Evolutionary conservation across 1,140 invertebrate genomes (phyloP).

Genomic region (Lysiphlebus fabarum): DNA sequence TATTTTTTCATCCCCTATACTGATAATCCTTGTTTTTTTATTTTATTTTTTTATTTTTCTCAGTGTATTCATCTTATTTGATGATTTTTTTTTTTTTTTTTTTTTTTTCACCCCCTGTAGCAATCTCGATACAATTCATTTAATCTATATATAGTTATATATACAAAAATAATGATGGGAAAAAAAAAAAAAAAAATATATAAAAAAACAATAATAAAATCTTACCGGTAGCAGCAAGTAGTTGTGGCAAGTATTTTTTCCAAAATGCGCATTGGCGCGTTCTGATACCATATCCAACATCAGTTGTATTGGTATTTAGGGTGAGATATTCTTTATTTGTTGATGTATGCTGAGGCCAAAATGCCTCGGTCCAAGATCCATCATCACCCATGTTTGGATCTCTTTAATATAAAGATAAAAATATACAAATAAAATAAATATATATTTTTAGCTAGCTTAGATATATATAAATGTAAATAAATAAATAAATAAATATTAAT

Average conservation of each 20-base stretch:
- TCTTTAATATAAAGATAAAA: constrained; percentile 39
- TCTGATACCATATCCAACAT: constrained; percentile 79
- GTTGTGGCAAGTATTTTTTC: constrained; percentile 89
- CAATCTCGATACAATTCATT: no score
- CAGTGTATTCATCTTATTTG: no score
- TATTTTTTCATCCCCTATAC: constrained; percentile 10
- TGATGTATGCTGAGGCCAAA: constrained; percentile 85
- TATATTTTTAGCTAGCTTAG: neutral
- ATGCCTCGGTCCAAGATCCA: constrained; percentile 63
- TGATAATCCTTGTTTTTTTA: constrained; percentile 20
- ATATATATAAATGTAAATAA: no score
- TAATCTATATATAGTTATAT: neutral
- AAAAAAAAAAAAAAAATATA: no score
- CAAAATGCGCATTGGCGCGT: constrained; percentile 94
- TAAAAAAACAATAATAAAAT: constrained; percentile 26
- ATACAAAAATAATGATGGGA: neutral
- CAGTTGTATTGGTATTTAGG: constrained; percentile 73
- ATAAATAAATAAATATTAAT: neutral
- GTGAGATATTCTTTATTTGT: constrained; percentile 82
- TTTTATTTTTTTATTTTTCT: constrained; percentile 22
- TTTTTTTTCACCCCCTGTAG: no score
- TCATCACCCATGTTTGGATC: constrained; percentile 67
- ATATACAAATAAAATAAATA: constrained; percentile 11
- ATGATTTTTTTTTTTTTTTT: no score
- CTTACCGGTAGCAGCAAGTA: constrained; percentile 73